Percentiles rank a stretch among this genome's conserved stretches.
phyloP scores from a whole-genome alignment of 2,797 vertebrate genomes.

The Pangasius mekongensis region DNA sequence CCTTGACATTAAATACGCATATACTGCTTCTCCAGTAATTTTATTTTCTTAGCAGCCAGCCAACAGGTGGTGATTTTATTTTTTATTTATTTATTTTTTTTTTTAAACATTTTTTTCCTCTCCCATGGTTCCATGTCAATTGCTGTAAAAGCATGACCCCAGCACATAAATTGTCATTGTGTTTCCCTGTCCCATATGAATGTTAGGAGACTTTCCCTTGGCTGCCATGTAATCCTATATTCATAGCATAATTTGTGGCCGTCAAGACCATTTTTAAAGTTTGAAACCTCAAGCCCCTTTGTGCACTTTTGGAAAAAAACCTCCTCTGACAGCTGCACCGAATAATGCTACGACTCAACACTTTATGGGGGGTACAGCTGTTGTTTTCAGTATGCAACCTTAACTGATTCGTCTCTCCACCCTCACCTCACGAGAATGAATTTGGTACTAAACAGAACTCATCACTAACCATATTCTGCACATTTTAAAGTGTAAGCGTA shows the following conservation, averaged over 20 bases:
- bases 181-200: slow-evolving; percentile 36
- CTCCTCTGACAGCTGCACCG: slow-evolving; percentile 59
- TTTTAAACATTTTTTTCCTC: neutral
- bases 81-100: neutral
- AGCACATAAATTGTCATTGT: slow-evolving; percentile 44
- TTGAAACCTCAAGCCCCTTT: slow-evolving; percentile 54
- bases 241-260: slow-evolving; percentile 57
- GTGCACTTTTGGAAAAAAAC: slow-evolving; percentile 55
- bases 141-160: slow-evolving; percentile 52
- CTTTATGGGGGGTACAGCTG: slow-evolving; percentile 53
- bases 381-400: slow-evolving; percentile 27
- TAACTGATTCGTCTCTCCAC: neutral
- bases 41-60: slow-evolving; percentile 31
- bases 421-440: too few species aligned
- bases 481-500: neutral
- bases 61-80: slow-evolving; percentile 12
- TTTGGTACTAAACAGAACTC: neutral
- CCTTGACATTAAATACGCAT: neutral
- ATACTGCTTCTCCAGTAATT: neutral
- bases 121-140: slow-evolving; percentile 31
- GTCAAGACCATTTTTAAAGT: slow-evolving; percentile 58
- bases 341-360: slow-evolving; percentile 51
- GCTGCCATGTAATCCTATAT: slow-evolving; percentile 54
- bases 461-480: neutral
- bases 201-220: slow-evolving; percentile 44